Conservation (phyloP, 2,888 invertebrate species). For the Argynnis bischoffii region DNA sequence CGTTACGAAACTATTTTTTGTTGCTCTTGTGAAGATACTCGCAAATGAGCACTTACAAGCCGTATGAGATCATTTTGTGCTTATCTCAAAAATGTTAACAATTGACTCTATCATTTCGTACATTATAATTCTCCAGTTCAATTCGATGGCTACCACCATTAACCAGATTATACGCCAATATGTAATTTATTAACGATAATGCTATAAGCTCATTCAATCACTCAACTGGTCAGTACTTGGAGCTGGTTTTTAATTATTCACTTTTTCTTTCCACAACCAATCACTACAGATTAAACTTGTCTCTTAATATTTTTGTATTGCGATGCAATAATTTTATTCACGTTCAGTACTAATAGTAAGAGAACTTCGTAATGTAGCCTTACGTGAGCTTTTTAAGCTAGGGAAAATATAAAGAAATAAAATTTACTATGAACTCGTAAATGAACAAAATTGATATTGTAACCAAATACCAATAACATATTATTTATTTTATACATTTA, state of each 20-base stretch:
- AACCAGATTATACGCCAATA: constrained; percentile 37
- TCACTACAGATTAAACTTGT: constrained; percentile 33
- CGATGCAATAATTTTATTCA: constrained; percentile 1
- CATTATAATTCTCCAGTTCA: constrained; percentile 1
- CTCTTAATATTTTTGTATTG: constrained; percentile 26
- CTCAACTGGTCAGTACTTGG: constrained; percentile 28
- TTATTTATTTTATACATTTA: constrained; percentile 3
- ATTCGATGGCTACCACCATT: constrained; percentile 24
- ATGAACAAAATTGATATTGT: neutral
- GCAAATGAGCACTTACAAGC: constrained; percentile 4
- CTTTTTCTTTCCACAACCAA: constrained; percentile 37
- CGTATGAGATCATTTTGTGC: constrained; percentile 5
- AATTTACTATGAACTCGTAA: neutral
- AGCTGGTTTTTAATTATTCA: constrained; percentile 34
- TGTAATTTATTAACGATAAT: constrained; percentile 40
- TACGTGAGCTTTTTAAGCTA: no score
- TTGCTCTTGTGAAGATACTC: constrained; percentile 4
- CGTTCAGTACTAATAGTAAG: neutral
- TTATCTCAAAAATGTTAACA: constrained; percentile 18
- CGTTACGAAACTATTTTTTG: neutral
- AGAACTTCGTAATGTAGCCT: no score
- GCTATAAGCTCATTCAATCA: constrained; percentile 37
- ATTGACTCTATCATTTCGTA: constrained; percentile 17
- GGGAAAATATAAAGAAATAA: neutral
- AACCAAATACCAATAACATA: neutral